phyloP scores from a whole-genome alignment of 2,888 invertebrate genomes.

The Malacosoma neustria region DNA sequence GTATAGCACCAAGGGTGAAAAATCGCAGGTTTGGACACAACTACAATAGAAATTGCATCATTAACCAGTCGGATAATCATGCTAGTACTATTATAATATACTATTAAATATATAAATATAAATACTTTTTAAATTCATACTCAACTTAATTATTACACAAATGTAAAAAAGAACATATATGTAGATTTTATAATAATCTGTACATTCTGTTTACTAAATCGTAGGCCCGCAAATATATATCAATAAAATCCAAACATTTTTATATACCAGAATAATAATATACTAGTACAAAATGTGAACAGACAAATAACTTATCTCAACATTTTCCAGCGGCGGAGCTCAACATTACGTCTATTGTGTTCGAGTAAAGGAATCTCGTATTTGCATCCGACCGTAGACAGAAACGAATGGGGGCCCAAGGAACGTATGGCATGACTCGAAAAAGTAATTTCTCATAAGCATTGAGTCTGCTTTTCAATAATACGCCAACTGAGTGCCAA shows the following conservation, averaged over 20 bases:
- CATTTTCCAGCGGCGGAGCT: conserved; percentile 50
- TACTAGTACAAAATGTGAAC: conserved; percentile 37
- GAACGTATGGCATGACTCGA: conserved; percentile 38
- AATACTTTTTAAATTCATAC: no score
- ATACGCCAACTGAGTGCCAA: conserved; percentile 36
- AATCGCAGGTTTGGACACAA: no score
- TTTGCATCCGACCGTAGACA: conserved; percentile 50
- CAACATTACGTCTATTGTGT: conserved; percentile 53
- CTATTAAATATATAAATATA: no score
- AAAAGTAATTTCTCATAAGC: conserved; percentile 56
- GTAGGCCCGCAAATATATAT: no score
- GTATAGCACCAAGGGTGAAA: no score
- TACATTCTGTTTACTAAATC: no score
- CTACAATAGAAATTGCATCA: no score
- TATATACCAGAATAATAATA: conserved; percentile 22
- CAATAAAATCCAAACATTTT: not conserved
- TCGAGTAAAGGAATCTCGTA: conserved; percentile 55
- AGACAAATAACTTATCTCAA: conserved; percentile 59
- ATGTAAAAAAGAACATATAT: no score
- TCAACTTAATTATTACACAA: no score
- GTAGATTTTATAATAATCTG: no score
- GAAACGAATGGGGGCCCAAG: conserved; percentile 31
- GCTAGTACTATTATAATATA: no score
- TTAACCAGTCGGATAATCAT: no score
- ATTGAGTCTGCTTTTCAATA: conserved; percentile 49